Conservation (phyloP, 2,888 invertebrate genomes). For the Lordiphosa fenestrarum region DNA sequence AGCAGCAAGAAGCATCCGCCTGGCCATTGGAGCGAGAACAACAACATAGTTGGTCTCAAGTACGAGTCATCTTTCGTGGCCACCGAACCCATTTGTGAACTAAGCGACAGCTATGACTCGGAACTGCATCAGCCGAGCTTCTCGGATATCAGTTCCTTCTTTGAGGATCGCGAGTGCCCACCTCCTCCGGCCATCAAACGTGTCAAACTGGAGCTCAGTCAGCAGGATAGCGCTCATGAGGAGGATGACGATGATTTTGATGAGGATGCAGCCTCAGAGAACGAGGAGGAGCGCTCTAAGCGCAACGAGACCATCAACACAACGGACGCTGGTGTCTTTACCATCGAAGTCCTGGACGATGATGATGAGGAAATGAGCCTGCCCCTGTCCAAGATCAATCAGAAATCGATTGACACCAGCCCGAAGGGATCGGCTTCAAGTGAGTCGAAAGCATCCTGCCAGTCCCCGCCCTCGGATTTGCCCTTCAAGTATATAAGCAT, state of each 20-base stretch:
- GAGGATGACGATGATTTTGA: slow-evolving; percentile 66
- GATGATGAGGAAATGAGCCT: slow-evolving; percentile 62
- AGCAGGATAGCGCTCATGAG: slow-evolving; percentile 24
- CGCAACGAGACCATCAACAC: slow-evolving; percentile 10
- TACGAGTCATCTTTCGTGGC: slow-evolving; percentile 42
- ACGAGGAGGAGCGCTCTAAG: slow-evolving; percentile 37
- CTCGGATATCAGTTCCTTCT: slow-evolving; percentile 68
- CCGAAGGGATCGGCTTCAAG: slow-evolving; percentile 25
- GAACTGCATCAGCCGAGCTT: slow-evolving; percentile 70
- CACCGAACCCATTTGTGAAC: slow-evolving; percentile 57
- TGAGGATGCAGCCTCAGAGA: slow-evolving; percentile 66
- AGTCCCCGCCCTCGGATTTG: slow-evolving; percentile 20
- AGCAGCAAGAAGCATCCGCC: slow-evolving; percentile 46
- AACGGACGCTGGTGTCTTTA: slow-evolving; percentile 53
- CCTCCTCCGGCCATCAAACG: slow-evolving; percentile 28
- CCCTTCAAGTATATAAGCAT: slow-evolving; percentile 52
- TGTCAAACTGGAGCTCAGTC: slow-evolving; percentile 13
- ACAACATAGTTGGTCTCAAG: slow-evolving; percentile 46
- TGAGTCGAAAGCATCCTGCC: slow-evolving; percentile 22
- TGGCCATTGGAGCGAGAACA: slow-evolving; percentile 56
- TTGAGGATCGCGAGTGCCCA: slow-evolving; percentile 54
- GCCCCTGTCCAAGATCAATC: slow-evolving; percentile 18
- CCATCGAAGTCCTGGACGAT: slow-evolving; percentile 69
- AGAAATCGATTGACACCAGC: background rate
- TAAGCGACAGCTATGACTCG: slow-evolving; percentile 64